Evolutionary conservation across 2,797 vertebrate genomes (phyloP).

Genomic region (Harpagifer antarcticus): DNA sequence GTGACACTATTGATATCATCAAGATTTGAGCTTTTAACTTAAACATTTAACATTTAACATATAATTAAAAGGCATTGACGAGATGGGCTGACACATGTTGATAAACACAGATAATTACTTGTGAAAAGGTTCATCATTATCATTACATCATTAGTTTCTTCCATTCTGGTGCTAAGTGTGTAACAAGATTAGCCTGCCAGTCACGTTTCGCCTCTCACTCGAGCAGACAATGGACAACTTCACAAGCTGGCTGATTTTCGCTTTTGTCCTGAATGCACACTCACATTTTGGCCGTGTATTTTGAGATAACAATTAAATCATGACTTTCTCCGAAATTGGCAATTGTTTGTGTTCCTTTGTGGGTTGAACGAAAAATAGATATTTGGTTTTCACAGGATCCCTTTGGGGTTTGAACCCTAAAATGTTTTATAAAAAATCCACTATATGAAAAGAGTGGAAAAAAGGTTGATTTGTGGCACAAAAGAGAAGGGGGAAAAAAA

Average conservation of each 20-base stretch:
- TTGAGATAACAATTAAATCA: background rate
- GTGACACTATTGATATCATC: conserved; percentile 20
- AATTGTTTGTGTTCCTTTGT: background rate
- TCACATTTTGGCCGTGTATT: conserved; percentile 6
- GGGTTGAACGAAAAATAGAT: background rate
- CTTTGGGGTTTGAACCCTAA: too few species aligned
- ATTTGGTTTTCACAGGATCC: background rate
- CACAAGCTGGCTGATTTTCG: conserved; percentile 50
- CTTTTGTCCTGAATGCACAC: conserved; percentile 8
- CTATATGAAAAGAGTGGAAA: background rate
- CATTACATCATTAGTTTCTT: conserved; percentile 78
- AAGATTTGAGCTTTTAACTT: conserved; percentile 44
- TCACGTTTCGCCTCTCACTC: conserved; percentile 77
- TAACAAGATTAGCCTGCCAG: conserved; percentile 79
- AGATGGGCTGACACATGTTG: conserved; percentile 68
- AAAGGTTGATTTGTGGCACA: background rate
- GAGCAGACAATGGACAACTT: conserved; percentile 75
- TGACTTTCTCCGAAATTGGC: background rate
- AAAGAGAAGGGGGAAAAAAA: too few species aligned
- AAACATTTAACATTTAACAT: conserved; percentile 57
- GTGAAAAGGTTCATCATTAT: conserved; percentile 79
- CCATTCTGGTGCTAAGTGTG: conserved; percentile 72
- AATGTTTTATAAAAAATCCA: background rate
- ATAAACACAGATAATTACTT: conserved; percentile 81
- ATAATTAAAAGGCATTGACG: conserved; percentile 49